Percentiles rank a stretch among this genome's conserved stretches.
Conservation (phyloP, 2,113 vertebrate species). For the Phaethon lepturus region DNA sequence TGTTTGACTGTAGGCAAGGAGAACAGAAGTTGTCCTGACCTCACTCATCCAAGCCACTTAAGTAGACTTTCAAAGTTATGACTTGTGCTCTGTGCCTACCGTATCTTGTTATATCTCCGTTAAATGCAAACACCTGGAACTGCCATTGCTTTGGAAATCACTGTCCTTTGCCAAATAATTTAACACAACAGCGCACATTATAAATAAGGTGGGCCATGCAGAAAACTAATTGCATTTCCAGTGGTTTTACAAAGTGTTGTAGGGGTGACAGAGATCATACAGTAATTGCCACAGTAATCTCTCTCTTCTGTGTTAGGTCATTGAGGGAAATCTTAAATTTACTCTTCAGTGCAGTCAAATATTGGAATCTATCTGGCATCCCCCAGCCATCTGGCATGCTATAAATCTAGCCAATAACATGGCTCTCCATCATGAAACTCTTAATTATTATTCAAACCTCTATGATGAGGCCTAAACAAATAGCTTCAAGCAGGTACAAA, state of each 20-base stretch:
- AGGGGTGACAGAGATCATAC: neutral
- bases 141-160: neutral
- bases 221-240: slow-evolving; percentile 29
- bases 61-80: neutral
- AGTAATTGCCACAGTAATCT: neutral
- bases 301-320: slow-evolving; percentile 7
- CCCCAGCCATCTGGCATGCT: slow-evolving; percentile 25
- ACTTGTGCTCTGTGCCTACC: neutral
- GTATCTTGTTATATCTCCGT: neutral
- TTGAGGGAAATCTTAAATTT: slow-evolving; percentile 35
- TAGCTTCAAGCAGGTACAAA: neutral
- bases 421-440: slow-evolving; percentile 21
- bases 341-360: neutral
- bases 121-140: neutral
- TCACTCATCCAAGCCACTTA: neutral
- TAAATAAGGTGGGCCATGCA: neutral
- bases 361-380: neutral
- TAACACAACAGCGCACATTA: neutral
- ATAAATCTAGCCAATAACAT: slow-evolving; percentile 20
- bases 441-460: slow-evolving; percentile 30
- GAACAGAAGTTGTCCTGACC: neutral
- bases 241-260: neutral
- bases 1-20: neutral
- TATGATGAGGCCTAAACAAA: neutral
- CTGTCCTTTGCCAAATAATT: neutral